Evolutionary conservation across 2,113 vertebrate genomes (phyloP).

Genomic region (Poeciliopsis prolifica): DNA sequence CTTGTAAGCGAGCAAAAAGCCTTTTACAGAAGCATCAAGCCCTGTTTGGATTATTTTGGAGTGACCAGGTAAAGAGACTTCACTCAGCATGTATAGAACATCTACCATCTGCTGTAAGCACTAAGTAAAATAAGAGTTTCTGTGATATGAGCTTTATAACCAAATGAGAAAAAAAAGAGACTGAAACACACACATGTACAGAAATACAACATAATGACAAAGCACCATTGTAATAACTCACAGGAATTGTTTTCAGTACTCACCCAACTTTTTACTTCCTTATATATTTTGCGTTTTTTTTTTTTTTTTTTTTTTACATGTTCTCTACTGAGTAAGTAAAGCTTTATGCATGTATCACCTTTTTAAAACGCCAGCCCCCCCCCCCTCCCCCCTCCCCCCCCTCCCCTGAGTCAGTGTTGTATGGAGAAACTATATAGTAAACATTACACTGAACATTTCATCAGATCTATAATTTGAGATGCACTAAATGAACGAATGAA

Average conservation of each 20-base stretch:
- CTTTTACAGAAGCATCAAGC: constrained; percentile 1
- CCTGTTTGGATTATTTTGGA: background rate
- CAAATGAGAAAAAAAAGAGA: constrained; percentile 1
- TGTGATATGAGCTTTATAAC: background rate
- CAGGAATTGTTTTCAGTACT: too few relatives aligned
- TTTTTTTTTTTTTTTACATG: constrained; percentile 2
- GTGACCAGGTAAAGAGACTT: background rate
- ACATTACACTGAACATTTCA: too few relatives aligned
- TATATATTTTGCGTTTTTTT: background rate
- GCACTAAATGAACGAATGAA: too few relatives aligned
- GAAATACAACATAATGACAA: background rate
- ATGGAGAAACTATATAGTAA: too few relatives aligned
- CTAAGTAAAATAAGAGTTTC: background rate
- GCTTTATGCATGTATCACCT: too few relatives aligned
- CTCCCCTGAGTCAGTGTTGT: too few relatives aligned
- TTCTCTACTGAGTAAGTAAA: constrained; percentile 1
- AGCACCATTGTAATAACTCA: too few relatives aligned
- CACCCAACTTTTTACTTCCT: too few relatives aligned
- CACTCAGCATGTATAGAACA: background rate
- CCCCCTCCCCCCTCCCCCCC: too few relatives aligned
- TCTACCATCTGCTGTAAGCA: constrained; percentile 3
- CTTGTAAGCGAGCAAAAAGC: background rate
- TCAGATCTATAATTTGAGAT: too few relatives aligned
- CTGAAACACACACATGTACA: background rate
- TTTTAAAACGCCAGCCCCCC: too few relatives aligned